Evolutionary conservation across 2,113 vertebrate species (phyloP), one percentile per base, ranked within the genome.

Genomic region (Amia ocellicauda): DNA sequence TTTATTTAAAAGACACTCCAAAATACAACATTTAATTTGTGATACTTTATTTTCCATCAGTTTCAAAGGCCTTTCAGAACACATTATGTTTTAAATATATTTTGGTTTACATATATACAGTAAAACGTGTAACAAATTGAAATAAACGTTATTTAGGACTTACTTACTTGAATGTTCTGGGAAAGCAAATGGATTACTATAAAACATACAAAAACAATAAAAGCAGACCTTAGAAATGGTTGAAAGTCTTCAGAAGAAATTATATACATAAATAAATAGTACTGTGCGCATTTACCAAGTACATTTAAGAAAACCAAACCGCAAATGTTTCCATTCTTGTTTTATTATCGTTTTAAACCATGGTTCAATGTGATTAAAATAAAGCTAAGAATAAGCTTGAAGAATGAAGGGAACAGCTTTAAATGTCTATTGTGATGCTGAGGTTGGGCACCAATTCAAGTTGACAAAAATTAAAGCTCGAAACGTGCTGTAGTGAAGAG

Each of bases 391-490:
- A 79, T 79, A 66, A 69, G 63, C 53, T 17, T 17, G 50, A 43
- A 75, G 78, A 74, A 76, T 66, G 78, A 72, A 70, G 24, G 60
- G 49, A 60, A 63, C 59, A 72, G 66, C 80, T 75, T 77, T 74
- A 63, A 66, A 73, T 61, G 69, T 67, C 64, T 66, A 72, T 72
- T 68, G 64, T 77, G 80, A 84, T 81, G 74, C 74, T 72, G 79
- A 68, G 70, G 83, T 85, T 83, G 77, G 77, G 73, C 75, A 68
- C 75, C 74, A 78, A 83, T 85, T 86, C 77, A 85, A 80, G 79
- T 72, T 67, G 74, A 78, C 72, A 79, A 77, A 85, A 80, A 86
- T 80, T 85, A 79, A 71, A 56, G 66, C 58, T 78, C 76, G 59
- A 63, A 68, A 71, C 60, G 11, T 36, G 5, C 31, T 36, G 1